Base-by-base conservation (phyloP, 2,888 invertebrate species). In the Harpalus rufipes region DNA sequence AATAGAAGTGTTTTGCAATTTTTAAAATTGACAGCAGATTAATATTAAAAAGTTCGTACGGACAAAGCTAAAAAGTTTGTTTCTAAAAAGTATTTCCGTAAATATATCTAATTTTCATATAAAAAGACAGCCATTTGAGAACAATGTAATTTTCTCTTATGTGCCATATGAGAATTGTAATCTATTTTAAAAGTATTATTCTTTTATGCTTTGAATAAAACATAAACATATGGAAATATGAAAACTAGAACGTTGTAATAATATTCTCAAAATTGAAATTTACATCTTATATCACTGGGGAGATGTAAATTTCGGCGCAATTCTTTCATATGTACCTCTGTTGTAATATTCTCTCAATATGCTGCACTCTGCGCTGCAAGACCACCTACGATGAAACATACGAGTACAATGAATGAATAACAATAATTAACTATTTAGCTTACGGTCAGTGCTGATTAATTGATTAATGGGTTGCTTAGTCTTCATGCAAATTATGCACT, bases 251-350 rank as follows among this genome's bases (percentile, higher is more conserved):
- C 25, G 63, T 63, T 63, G 25, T 63, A 25, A 25, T 63, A 63
- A 59, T 59, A 59, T 59, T 59, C 59, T 16, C 16, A 59, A 18
- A 59, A 59, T 68, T 68, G 68, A 68, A 68, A 68, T 68, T 68
- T 68, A 68, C 68, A 68, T 68, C 63, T 68, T 68, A n/a, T 68
- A 68, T 14, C 68, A 68, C 68, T 12, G 21, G 68, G 39, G 68
- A 68, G 14, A 68, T 68, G 68, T 68, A 68, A 68, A 68, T 68
- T 25, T 68, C 68, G 7, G 39, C 8, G 14, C 8, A 68, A 14
- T 68, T 68, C 68, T 68, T 21, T 63, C 63, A 63, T 63, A 63
- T 25, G 59, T 12, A 63, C 63, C 12, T 51, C 44, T 51, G 44
- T 10, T 51, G 44, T 10, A 51, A 51, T 12, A 51, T 51, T 51